These are phyloP conservation scores for Oryzias dopingdopingensis DNA, from an alignment of 2,797 vertebrate genomes.

Conservation along the genomic window DNA sequence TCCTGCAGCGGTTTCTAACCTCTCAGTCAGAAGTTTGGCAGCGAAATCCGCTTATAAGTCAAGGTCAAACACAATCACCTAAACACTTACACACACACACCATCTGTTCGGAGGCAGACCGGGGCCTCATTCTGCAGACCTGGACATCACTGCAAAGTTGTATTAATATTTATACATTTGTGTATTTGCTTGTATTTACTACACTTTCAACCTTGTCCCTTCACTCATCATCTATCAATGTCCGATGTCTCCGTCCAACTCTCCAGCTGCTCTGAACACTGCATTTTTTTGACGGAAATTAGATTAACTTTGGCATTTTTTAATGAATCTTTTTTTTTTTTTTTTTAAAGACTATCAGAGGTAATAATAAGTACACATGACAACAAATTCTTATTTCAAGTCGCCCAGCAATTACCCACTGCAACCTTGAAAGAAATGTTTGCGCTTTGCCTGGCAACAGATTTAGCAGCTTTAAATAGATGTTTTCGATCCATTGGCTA, in stretches of 20 bases:
- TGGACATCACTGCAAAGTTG: conserved; percentile 44
- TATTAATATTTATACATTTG: conserved; percentile 22
- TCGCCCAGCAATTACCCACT: conserved; percentile 55
- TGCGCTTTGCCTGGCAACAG: conserved; percentile 21
- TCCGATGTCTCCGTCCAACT: conserved; percentile 8
- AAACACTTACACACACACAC: conserved; percentile 38
- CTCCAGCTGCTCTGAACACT: conserved; percentile 23
- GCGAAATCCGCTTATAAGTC: conserved; percentile 33
- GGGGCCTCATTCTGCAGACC: conserved; percentile 43
- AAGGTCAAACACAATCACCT: conserved; percentile 54
- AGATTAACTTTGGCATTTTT: conserved; percentile 29
- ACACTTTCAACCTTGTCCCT: conserved; percentile 21
- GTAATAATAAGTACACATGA: conserved; percentile 15
- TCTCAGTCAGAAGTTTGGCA: conserved; percentile 57
- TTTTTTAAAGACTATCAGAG: conserved; percentile 21
- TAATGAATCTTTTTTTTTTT: conserved; percentile 23
- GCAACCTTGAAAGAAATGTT: neutral
- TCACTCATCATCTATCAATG: conserved; percentile 29
- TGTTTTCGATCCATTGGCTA: conserved; percentile 17
- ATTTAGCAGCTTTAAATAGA: conserved; percentile 22
- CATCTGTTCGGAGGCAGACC: conserved; percentile 64
- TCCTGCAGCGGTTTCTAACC: conserved; percentile 35
- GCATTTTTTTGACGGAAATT: conserved; percentile 24
- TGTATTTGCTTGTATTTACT: conserved; percentile 18
- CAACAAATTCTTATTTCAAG: conserved; percentile 30